Conservation (phyloP, 2,888 invertebrate genomes). For the Cryptus armator region DNA sequence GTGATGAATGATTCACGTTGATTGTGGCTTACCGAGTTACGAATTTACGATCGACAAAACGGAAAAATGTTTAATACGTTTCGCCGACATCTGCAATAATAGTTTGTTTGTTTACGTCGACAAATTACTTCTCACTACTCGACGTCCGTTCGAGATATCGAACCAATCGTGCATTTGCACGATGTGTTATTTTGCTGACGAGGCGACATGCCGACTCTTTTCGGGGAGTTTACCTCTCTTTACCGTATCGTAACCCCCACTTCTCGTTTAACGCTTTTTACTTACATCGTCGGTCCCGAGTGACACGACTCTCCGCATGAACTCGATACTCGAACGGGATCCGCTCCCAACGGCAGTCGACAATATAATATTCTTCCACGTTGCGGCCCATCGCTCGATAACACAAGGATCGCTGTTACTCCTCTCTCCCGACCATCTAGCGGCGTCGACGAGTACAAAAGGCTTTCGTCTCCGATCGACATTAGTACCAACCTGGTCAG, state of each 20-base stretch:
- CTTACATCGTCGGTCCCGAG: no score
- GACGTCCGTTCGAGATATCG: conserved; percentile 10
- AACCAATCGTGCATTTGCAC: conserved; percentile 48
- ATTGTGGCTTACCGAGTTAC: neutral
- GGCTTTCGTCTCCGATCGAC: conserved; percentile 14
- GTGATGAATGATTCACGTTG: no score
- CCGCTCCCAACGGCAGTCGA: neutral
- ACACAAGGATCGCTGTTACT: neutral
- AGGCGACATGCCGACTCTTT: conserved; percentile 32
- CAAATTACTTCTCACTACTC: conserved; percentile 2
- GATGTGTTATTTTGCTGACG: conserved; percentile 49
- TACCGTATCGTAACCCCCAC: neutral
- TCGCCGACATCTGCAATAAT: neutral
- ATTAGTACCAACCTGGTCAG: conserved; percentile 60
- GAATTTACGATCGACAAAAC: neutral
- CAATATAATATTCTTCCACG: neutral
- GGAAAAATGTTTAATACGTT: neutral
- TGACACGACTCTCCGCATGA: no score
- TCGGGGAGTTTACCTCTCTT: neutral
- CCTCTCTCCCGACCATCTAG: conserved; percentile 20
- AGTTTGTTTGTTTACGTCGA: neutral
- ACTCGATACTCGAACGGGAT: no score
- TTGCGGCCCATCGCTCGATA: neutral
- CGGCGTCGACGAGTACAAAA: neutral
- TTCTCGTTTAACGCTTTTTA: no score